A percentile compares a stretch with the other conserved stretches of the same genome.
Evolutionary conservation across 2,113 vertebrate species (phyloP).

Genomic region (Xenopus borealis): DNA sequence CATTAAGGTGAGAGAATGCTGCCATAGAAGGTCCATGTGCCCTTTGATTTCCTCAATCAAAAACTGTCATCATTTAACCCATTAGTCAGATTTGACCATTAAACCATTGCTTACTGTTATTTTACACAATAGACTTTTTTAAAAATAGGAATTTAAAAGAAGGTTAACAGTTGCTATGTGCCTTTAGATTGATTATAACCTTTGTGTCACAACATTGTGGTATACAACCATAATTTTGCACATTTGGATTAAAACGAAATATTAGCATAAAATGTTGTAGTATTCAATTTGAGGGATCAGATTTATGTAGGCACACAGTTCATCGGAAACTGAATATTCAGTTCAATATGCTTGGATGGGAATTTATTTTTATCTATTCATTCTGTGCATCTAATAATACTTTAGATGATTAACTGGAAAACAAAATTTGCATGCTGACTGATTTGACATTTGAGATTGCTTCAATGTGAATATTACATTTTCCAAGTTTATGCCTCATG

Average conservation of each 20-base stretch:
- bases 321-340: constrained; percentile 27
- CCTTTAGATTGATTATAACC: not conserved
- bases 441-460: constrained; percentile 19
- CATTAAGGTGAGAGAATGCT: too few relatives aligned
- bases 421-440: constrained; percentile 26
- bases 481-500: not conserved
- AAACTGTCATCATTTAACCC: too few relatives aligned
- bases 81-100: too few relatives aligned
- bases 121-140: too few relatives aligned
- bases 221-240: not conserved
- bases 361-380: constrained; percentile 14
- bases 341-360: constrained; percentile 22
- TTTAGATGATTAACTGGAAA: constrained; percentile 8
- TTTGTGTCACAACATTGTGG: not conserved
- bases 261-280: not conserved
- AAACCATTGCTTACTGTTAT: too few relatives aligned
- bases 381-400: constrained; percentile 19
- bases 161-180: too few relatives aligned
- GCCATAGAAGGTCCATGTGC: too few relatives aligned
- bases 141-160: too few relatives aligned
- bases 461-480: constrained; percentile 2
- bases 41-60: too few relatives aligned
- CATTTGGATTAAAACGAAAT: not conserved
- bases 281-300: not conserved
- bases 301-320: constrained; percentile 1